Evolutionary conservation across 1,140 invertebrate species (phyloP).

Genomic region (Caerostris extrusa): DNA sequence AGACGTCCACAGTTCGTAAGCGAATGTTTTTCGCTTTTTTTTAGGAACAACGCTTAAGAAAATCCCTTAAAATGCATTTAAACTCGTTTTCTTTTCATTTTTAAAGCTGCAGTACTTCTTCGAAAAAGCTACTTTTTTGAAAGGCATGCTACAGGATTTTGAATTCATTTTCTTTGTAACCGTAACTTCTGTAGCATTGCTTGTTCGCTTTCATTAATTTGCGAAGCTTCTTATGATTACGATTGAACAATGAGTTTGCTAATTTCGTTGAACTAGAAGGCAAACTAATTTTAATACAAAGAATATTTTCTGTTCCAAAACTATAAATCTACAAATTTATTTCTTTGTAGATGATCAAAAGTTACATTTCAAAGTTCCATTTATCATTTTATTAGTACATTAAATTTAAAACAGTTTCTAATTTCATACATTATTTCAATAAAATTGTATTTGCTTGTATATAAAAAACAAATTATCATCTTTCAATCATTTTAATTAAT

Average conservation of each 20-base stretch:
- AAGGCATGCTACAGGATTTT: no score
- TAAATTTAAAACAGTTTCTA: no score
- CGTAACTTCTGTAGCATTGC: background rate
- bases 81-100: background rate
- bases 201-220: background rate
- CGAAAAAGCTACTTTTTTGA: background rate
- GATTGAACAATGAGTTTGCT: background rate
- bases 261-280: background rate
- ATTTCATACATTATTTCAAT: no score
- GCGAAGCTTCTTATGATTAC: background rate
- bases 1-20: slow-evolving; percentile 18
- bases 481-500: no score
- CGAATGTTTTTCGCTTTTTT: slow-evolving; percentile 16
- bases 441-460: no score
- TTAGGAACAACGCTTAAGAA: slow-evolving; percentile 4
- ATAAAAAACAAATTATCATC: no score
- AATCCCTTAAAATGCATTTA: slow-evolving; percentile 31
- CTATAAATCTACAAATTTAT: no score
- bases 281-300: no score
- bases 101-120: background rate
- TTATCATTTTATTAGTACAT: no score
- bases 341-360: no score
- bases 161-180: background rate
- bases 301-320: no score
- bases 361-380: no score